phyloP scores from a whole-genome alignment of 2,888 invertebrate species.

The Lasioglossum lativentre region DNA sequence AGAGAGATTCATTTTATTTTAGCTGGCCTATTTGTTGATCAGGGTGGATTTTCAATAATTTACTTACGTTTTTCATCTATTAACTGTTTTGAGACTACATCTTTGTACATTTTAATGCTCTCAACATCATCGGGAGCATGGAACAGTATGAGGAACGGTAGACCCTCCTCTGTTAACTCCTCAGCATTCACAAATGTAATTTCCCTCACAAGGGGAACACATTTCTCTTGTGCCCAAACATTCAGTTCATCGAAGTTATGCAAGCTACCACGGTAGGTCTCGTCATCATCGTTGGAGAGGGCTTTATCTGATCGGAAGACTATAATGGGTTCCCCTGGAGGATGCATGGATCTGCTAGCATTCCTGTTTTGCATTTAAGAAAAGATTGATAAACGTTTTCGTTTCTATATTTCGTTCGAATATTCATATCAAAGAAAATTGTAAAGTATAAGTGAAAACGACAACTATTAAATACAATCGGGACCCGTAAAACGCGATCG shows the following conservation, averaged over 20 bases:
- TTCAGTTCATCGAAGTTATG: constrained; percentile 93
- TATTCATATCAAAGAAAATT: background rate
- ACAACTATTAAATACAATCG: background rate
- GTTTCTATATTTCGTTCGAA: background rate
- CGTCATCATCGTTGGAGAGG: constrained; percentile 92
- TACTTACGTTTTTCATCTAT: constrained; percentile 95
- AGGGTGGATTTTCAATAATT: background rate
- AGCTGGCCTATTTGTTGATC: background rate
- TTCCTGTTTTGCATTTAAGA: constrained; percentile 76
- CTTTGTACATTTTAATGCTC: constrained; percentile 94
- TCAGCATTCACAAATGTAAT: constrained; percentile 99
- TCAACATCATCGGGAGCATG: constrained; percentile 93
- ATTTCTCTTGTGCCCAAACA: constrained; percentile 96
- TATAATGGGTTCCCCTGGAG: constrained; percentile 91
- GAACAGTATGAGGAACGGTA: constrained; percentile 99
- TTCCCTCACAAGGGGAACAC: constrained; percentile 98
- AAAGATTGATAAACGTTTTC: background rate
- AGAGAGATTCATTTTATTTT: background rate
- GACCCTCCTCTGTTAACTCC: constrained; percentile 98
- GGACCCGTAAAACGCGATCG: background rate
- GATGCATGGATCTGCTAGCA: constrained; percentile 93
- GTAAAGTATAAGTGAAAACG: background rate
- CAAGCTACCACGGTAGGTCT: constrained; percentile 92
- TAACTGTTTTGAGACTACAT: constrained; percentile 91
- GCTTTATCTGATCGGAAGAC: constrained; percentile 93